phyloP scores from a whole-genome alignment of 2,797 vertebrate species.

The Sparus aurata region DNA sequence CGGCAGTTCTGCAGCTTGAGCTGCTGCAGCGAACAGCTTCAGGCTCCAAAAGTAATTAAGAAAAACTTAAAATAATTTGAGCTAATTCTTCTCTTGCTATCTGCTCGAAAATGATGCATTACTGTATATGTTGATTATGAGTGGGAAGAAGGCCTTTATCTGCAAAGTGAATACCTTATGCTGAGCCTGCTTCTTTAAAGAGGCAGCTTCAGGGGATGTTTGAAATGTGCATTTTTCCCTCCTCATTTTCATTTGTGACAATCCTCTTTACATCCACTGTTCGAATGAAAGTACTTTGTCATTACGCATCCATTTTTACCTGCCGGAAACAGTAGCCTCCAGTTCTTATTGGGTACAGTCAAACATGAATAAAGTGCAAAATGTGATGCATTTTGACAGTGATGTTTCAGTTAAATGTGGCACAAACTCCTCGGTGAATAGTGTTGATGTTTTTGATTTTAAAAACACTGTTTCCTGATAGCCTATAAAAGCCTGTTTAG shows the following conservation, averaged over 20 bases:
- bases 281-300: constrained; percentile 76
- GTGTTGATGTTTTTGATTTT: constrained; percentile 2
- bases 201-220: constrained; percentile 78
- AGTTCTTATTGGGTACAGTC: not conserved
- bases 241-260: constrained; percentile 62
- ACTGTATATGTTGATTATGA: constrained; percentile 87
- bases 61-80: constrained; percentile 89
- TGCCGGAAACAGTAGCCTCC: constrained; percentile 48
- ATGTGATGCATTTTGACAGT: not conserved
- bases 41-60: constrained; percentile 89
- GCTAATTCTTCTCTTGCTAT: constrained; percentile 87
- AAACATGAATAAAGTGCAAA: constrained; percentile 25
- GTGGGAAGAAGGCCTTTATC: constrained; percentile 84
- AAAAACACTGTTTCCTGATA: constrained; percentile 22
- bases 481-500: constrained; percentile 7
- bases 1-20: constrained; percentile 71
- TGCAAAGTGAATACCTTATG: constrained; percentile 85
- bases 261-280: constrained; percentile 69
- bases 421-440: constrained; percentile 25
- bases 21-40: constrained; percentile 79
- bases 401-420: constrained; percentile 9
- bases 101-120: constrained; percentile 86
- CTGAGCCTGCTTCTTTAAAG: constrained; percentile 83
- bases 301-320: constrained; percentile 67
- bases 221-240: constrained; percentile 52